phyloP scores from a whole-genome alignment of 2,797 vertebrate genomes.

The Coranthus polyacanthus region DNA sequence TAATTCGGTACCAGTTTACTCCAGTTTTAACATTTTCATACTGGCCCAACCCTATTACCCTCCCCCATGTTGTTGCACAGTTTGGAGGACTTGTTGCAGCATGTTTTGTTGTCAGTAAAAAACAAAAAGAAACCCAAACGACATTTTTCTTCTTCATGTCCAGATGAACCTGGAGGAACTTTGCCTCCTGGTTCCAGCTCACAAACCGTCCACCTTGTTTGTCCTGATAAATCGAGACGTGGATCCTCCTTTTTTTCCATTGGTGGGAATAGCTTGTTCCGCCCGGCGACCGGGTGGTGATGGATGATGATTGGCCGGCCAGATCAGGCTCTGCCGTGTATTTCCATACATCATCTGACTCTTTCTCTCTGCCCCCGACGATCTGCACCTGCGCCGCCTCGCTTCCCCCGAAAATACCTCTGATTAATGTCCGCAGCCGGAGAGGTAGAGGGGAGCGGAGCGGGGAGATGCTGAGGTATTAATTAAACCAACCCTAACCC shows the following conservation, averaged over 20 bases:
- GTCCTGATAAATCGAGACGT: conserved; percentile 43
- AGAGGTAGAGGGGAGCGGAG: conserved; percentile 64
- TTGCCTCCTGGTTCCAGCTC: conserved; percentile 39
- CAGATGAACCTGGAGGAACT: conserved; percentile 42
- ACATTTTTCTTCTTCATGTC: neutral
- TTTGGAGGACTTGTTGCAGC: too few relatives aligned
- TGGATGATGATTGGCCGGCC: conserved; percentile 81
- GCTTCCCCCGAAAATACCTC: conserved; percentile 79
- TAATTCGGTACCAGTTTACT: too few relatives aligned
- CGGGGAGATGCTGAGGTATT: conserved; percentile 71
- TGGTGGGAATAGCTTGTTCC: conserved; percentile 69
- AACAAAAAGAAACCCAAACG: neutral
- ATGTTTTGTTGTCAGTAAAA: too few relatives aligned
- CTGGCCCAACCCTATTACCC: too few relatives aligned
- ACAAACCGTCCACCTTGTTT: conserved; percentile 57
- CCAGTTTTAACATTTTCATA: too few relatives aligned
- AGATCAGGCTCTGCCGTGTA: conserved; percentile 78
- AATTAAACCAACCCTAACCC: conserved; percentile 71
- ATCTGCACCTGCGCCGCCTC: conserved; percentile 77
- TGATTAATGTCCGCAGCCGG: conserved; percentile 78
- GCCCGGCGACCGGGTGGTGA: conserved; percentile 69
- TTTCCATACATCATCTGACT: conserved; percentile 80
- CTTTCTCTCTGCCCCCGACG: conserved; percentile 65
- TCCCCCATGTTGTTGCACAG: too few relatives aligned
- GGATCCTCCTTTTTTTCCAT: conserved; percentile 64